phyloP scores from a whole-genome alignment of 2,113 vertebrate genomes.

The Nematolebias whitei region DNA sequence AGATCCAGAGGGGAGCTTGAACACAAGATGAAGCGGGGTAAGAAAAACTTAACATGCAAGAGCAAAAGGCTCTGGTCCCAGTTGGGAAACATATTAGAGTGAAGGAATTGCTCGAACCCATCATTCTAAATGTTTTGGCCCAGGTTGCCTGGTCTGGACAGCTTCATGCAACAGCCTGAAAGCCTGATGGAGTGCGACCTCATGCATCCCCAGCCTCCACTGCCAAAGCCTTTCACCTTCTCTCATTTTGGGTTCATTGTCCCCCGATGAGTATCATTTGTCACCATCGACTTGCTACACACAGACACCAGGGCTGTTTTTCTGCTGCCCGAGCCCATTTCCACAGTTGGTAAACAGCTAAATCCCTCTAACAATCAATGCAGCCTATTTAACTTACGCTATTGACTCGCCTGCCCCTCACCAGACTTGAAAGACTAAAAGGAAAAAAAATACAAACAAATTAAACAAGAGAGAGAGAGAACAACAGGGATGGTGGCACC shows the following conservation, averaged over 20 bases:
- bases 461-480: slow-evolving; percentile 53
- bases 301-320: slow-evolving; percentile 33
- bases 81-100: not conserved
- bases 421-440: slow-evolving; percentile 46
- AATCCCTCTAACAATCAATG: slow-evolving; percentile 71
- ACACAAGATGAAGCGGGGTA: slow-evolving; percentile 28
- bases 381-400: slow-evolving; percentile 69
- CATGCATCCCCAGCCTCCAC: slow-evolving; percentile 20
- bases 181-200: slow-evolving; percentile 41
- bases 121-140: slow-evolving; percentile 30
- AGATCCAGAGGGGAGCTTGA: slow-evolving; percentile 33
- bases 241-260: slow-evolving; percentile 50
- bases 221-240: slow-evolving; percentile 38
- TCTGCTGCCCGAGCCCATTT: slow-evolving; percentile 43
- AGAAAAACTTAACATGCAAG: slow-evolving; percentile 7
- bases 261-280: slow-evolving; percentile 58
- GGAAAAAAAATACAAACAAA: slow-evolving; percentile 69
- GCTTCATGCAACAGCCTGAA: slow-evolving; percentile 39
- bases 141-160: slow-evolving; percentile 13
- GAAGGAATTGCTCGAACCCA: slow-evolving; percentile 18
- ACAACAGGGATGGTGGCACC: slow-evolving; percentile 39
- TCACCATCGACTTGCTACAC: slow-evolving; percentile 52
- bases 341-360: slow-evolving; percentile 73
- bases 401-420: slow-evolving; percentile 65
- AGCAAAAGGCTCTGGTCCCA: not conserved